A percentile compares a stretch with the other conserved stretches of the same genome.
Conservation (phyloP, 2,113 vertebrate species). For the Percopsis transmontana region DNA sequence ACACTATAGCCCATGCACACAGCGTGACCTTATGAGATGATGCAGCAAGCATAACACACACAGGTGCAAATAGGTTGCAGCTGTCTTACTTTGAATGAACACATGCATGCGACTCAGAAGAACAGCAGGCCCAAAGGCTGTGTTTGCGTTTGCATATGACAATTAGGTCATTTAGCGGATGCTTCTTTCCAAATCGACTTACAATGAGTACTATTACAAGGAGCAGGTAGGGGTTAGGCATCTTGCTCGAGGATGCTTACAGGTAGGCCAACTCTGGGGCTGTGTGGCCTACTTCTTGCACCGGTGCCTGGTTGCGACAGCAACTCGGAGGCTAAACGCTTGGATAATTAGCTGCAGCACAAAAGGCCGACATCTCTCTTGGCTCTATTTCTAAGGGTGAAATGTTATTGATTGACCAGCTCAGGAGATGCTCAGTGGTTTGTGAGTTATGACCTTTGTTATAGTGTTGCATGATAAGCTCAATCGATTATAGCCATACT, state of each 20-base stretch:
- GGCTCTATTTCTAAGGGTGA: slow-evolving; percentile 47
- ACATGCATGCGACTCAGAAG: neutral
- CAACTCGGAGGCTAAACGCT: slow-evolving; percentile 36
- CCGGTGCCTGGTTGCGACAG: neutral
- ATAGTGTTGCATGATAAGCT: slow-evolving; percentile 57
- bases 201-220: too few relatives aligned
- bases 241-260: too few relatives aligned
- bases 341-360: slow-evolving; percentile 22
- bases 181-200: too few relatives aligned
- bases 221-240: too few relatives aligned
- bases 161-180: too few relatives aligned
- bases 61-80: too few relatives aligned
- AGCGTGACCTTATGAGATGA: too few relatives aligned
- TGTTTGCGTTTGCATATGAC: neutral
- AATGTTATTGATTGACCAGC: slow-evolving; percentile 61
- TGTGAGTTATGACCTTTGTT: slow-evolving; percentile 65
- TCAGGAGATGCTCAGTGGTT: slow-evolving; percentile 41
- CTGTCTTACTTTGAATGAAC: neutral
- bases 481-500: slow-evolving; percentile 56
- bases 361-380: slow-evolving; percentile 17
- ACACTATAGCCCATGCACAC: too few relatives aligned
- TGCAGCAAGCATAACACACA: too few relatives aligned
- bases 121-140: neutral
- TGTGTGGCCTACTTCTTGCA: neutral
- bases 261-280: too few relatives aligned